A percentile compares a stretch with the other conserved stretches of the same genome.
Evolutionary conservation across 2,113 vertebrate species (phyloP).

Genomic region (Tenrec ecaudatus): DNA sequence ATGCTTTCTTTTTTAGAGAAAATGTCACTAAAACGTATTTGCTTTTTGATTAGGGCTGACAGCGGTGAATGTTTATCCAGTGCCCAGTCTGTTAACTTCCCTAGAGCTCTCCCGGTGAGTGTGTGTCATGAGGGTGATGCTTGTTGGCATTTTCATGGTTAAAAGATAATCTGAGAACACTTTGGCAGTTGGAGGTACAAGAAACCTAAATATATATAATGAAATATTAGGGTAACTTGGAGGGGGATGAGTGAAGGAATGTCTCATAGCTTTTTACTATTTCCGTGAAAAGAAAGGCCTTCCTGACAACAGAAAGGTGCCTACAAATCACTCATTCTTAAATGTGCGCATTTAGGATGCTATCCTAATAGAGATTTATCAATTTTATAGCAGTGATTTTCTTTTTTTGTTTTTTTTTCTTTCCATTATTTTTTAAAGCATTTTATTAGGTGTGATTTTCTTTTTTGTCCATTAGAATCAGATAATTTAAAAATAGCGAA

Average conservation of each 20-base stretch:
- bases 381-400: background rate
- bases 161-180: background rate
- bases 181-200: background rate
- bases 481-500: constrained; percentile 21
- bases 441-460: no score
- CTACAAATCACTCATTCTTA: background rate
- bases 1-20: constrained; percentile 45
- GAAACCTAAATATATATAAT: constrained; percentile 1
- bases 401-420: background rate
- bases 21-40: constrained; percentile 57
- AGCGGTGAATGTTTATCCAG: constrained; percentile 93
- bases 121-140: background rate
- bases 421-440: no score
- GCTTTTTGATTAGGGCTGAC: constrained; percentile 89
- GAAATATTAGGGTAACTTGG: constrained; percentile 1
- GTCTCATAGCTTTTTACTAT: background rate
- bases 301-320: background rate
- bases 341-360: background rate
- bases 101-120: constrained; percentile 96
- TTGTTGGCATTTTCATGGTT: constrained; percentile 4
- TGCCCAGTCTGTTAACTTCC: constrained; percentile 92
- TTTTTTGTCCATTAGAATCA: constrained; percentile 22
- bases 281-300: background rate
- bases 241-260: background rate
- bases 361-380: background rate